Base-by-base conservation (phyloP, 2,888 invertebrate genomes). In the Resseliella maxima region DNA sequence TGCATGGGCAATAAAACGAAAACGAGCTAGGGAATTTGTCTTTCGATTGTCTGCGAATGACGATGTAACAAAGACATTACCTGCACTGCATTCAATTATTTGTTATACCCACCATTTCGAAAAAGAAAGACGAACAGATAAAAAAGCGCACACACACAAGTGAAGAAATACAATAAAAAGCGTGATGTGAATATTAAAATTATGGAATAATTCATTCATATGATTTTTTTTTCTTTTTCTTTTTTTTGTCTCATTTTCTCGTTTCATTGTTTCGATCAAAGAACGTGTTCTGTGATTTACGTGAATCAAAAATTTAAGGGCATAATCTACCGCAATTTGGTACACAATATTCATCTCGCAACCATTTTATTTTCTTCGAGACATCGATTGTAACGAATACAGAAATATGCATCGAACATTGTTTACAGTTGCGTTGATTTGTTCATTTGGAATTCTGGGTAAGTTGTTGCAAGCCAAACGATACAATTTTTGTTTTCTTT, bases 361-460 rank as follows among this genome's bases (percentile, higher is more conserved):
- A n/a, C n/a, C 24, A 8, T 24, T 27, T 31, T 72, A 15, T 50
- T 15, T 18, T 18, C 35, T 5, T 72, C 31, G 72, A 31, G 72
- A 31, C 72, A 2, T 31, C 6, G 59, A 31, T 72, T 72, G 72
- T 15, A 18, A 72, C 59, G 59, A 59, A 59, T 59, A 59, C 59
- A 72, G 72, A 72, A 72, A 72, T 18, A 72, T 72, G 72, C 31
- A 15, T 72, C 72, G 15, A 72, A 72, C n/a, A 72, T 72, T 72
- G 72, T 72, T 72, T 72, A 72, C 72, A 72, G 72, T 72, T 35
- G 72, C 35, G 72, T 72, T 72, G 72, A 72, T 72, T 72, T 72
- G 72, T 72, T 72, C 72, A 72, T 72, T 72, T 72, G 72, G 72
- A 35, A 72, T 72, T 72, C 72, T 72, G 72, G 72, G 72, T 72